Conservation (phyloP, 1,140 invertebrate genomes). For the Ips nitidus region DNA sequence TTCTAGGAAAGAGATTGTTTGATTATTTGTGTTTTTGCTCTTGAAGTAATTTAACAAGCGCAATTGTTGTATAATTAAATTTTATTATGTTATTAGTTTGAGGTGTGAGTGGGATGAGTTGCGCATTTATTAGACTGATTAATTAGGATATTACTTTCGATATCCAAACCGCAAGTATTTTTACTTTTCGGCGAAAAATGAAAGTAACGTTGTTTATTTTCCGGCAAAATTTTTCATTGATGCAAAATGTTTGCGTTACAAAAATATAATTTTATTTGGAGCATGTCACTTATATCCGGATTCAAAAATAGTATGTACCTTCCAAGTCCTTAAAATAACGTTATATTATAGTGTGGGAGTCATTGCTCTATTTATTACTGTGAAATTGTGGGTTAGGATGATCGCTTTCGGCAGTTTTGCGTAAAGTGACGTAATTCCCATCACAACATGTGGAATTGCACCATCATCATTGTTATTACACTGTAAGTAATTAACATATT, state of each 20-base stretch:
- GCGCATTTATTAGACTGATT: not conserved
- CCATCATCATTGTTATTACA: too few relatives aligned
- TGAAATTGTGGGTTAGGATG: slow-evolving; percentile 14
- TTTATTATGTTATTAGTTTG: not conserved
- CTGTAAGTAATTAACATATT: too few relatives aligned
- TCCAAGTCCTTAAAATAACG: slow-evolving; percentile 27
- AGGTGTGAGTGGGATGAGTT: not conserved
- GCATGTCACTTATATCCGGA: slow-evolving; percentile 28
- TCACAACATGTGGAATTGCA: not conserved
- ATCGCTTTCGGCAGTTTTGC: slow-evolving; percentile 8
- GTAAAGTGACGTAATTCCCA: not conserved
- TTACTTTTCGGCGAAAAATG: not conserved
- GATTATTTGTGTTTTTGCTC: too few relatives aligned
- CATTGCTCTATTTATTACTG: slow-evolving; percentile 30
- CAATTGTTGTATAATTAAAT: not conserved
- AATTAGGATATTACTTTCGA: too few relatives aligned
- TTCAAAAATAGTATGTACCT: slow-evolving; percentile 21
- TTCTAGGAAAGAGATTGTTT: too few relatives aligned
- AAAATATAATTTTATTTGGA: slow-evolving; percentile 23
- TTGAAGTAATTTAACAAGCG: too few relatives aligned
- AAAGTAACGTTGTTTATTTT: slow-evolving; percentile 1
- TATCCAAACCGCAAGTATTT: not conserved
- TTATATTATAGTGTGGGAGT: slow-evolving; percentile 25
- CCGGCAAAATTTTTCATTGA: slow-evolving; percentile 17
- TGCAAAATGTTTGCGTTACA: slow-evolving; percentile 22